Evolutionary conservation across 2,113 vertebrate species (phyloP).

Genomic region (Halcyon malimbica): DNA sequence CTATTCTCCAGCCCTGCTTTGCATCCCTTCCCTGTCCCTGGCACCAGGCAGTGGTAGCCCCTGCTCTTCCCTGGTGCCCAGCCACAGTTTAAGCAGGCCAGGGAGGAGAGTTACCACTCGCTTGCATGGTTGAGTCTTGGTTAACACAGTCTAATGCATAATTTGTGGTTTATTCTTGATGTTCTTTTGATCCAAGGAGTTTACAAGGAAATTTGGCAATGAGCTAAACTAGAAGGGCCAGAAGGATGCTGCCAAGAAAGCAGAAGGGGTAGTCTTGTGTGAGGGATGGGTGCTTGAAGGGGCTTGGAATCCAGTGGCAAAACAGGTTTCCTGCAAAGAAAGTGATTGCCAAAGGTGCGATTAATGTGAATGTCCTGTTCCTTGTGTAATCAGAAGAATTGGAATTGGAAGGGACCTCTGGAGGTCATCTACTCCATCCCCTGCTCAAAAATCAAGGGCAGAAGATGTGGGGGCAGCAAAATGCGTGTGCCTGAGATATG

Average conservation of each 20-base stretch:
- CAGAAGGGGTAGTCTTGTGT: background rate
- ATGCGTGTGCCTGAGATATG: background rate
- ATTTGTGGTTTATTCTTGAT: background rate
- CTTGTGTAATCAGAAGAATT: background rate
- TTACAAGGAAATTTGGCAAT: background rate
- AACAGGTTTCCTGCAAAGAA: background rate
- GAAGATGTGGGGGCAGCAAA: background rate
- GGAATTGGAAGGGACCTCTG: background rate
- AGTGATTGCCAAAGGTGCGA: background rate
- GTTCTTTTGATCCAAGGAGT: background rate
- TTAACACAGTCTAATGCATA: background rate
- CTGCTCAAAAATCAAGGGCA: background rate
- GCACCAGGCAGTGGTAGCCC: background rate
- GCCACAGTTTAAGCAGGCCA: background rate
- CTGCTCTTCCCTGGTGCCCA: background rate
- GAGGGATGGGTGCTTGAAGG: background rate
- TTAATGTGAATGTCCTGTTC: background rate
- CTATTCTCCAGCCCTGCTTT: background rate
- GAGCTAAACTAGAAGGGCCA: background rate
- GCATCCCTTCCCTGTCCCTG: background rate
- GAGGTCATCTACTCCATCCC: background rate
- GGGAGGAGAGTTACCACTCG: background rate
- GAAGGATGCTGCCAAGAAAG: background rate
- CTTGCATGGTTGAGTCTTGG: background rate
- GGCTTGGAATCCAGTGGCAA: background rate